Percentiles rank a stretch among this genome's conserved stretches.
Conservation (phyloP, 2,888 invertebrate genomes). For the Callinectes sapidus region DNA sequence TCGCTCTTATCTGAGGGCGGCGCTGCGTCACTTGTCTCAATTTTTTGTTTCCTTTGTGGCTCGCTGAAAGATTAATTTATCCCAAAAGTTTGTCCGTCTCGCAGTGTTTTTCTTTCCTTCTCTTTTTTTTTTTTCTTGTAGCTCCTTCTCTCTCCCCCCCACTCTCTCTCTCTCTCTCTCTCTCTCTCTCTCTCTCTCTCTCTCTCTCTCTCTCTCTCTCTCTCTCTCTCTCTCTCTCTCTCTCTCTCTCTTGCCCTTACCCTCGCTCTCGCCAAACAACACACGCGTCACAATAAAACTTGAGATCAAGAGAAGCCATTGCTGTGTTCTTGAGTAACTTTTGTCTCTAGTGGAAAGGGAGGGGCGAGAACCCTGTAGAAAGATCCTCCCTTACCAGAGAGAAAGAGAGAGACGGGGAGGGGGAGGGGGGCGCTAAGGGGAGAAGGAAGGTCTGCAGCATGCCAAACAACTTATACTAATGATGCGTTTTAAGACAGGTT, state of each 20-base stretch:
- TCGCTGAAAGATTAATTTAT: conserved; percentile 7
- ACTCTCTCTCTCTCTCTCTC: background rate
- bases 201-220: conserved; percentile 21
- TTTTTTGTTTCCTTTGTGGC: background rate
- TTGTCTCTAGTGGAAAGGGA: background rate
- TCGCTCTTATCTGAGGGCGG: background rate
- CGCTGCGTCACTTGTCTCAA: background rate
- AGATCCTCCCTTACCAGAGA: background rate
- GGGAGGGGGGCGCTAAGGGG: no score
- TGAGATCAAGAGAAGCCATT: no score
- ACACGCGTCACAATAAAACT: no score
- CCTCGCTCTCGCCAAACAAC: background rate
- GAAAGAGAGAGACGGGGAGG: background rate
- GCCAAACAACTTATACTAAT: background rate
- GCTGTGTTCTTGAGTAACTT: background rate
- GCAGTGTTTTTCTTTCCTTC: background rate
- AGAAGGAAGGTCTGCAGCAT: background rate
- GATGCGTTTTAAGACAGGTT: background rate
- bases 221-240: conserved; percentile 23
- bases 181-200: background rate
- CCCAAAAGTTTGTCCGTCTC: background rate
- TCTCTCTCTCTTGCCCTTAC: conserved; percentile 6
- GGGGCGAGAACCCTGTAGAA: background rate
- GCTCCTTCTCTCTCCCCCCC: background rate
- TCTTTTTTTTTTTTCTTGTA: background rate